phyloP scores from a whole-genome alignment of 2,797 vertebrate genomes.

The Huso huso region DNA sequence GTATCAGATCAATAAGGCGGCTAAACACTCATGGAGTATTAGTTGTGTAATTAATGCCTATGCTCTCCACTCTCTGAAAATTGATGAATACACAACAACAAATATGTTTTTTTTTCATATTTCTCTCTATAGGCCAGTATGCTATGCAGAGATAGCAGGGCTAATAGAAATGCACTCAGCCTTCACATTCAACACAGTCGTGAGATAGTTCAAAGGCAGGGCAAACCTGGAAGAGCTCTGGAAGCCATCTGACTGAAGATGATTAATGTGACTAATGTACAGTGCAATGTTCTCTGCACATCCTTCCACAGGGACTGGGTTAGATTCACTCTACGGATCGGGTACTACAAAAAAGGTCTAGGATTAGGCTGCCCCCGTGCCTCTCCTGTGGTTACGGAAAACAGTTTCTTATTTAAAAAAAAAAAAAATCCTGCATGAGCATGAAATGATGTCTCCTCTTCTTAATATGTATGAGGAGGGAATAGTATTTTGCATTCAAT shows the following conservation, averaged over 20 bases:
- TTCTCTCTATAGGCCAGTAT: background rate
- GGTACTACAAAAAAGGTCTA: constrained; percentile 12
- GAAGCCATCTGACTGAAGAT: constrained; percentile 56
- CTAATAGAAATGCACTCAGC: constrained; percentile 16
- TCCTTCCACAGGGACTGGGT: constrained; percentile 37
- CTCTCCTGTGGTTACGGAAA: constrained; percentile 35
- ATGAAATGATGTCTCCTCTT: constrained; percentile 34
- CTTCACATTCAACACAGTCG: constrained; percentile 21
- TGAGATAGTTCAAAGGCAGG: constrained; percentile 25
- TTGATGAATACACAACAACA: too few species aligned
- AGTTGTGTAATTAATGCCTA: too few species aligned
- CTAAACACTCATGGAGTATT: too few species aligned
- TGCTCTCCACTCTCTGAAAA: too few species aligned
- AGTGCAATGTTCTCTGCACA: constrained; percentile 43
- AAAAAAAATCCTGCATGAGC: constrained; percentile 29
- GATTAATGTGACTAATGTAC: constrained; percentile 60
- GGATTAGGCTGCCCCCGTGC: constrained; percentile 43
- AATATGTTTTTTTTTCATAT: too few species aligned
- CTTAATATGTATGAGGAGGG: constrained; percentile 57
- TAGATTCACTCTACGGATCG: constrained; percentile 44
- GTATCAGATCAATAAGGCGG: too few species aligned
- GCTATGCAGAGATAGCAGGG: constrained; percentile 18
- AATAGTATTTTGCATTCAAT: constrained; percentile 54
- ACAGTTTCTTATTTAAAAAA: constrained; percentile 22
- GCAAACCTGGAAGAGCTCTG: constrained; percentile 27